Base-by-base conservation (phyloP, 2,113 vertebrate genomes). In the Sebastes fasciatus region DNA sequence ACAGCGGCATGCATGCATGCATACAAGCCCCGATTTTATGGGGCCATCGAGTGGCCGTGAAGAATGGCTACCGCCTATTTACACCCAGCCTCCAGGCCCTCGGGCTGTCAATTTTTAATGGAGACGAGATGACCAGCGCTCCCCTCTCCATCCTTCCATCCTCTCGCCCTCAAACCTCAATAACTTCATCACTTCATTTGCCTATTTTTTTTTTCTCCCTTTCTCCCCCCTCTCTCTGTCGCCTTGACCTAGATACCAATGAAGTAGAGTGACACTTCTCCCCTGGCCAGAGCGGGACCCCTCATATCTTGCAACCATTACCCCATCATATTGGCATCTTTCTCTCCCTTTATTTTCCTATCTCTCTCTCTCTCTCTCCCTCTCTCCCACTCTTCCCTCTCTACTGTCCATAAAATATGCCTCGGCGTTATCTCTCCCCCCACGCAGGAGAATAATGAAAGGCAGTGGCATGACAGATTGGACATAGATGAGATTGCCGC, bases 401-500 rank as follows among this genome's bases (percentile, higher is more conserved):
- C 94, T 88, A 92, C 93, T 96, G 94, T 95, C 95, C 95, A 92
- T 96, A 96, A 97, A 97, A 96, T 95, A 95, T 90, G 94, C 94
- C 95, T 95, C 17, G 51, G 83, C 84, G 77, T 94, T 90, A 94
- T 96, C 95, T 94, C 94, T 89, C 86, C 89, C 89, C 93, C 91
- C 91, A 89, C 92, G 88, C 94, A 94, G 94, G 90, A 94, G 94
- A 94, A 95, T 95, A 96, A 96, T 94, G 91, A 94, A 96, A 96
- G 95, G 95, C 88, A 93, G 95, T 94, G 93, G 90, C 94, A 95
- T 96, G 95, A 96, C 96, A 96, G 95, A 96, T 96, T 97, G 95
- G 95, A 95, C 94, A 95, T 95, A 94, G 92, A 95, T 92, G 91
- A 96, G 93, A 94, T 95, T 95, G 93, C 94, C 86, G 93, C 93